Evolutionary conservation across 2,888 invertebrate genomes (phyloP).

Genomic region (Thecocarcelia acutangulata): DNA sequence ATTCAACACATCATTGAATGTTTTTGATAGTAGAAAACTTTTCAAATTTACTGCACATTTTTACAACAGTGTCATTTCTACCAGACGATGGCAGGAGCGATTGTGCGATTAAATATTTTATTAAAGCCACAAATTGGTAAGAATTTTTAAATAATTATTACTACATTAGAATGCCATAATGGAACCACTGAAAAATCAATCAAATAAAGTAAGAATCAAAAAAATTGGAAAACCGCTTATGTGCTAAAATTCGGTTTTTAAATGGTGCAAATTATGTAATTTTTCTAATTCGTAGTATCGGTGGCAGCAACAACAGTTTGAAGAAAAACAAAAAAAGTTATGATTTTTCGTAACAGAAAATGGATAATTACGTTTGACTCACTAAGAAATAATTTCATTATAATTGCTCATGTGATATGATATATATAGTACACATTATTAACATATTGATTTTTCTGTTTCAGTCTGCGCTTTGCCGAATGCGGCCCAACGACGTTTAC

Average conservation of each 20-base stretch:
- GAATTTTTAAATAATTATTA: constrained; percentile 73
- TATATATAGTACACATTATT: too few relatives aligned
- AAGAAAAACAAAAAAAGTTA: constrained; percentile 36
- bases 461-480: constrained; percentile 72
- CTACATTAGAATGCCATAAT: neutral
- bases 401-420: constrained; percentile 2
- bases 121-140: constrained; percentile 85
- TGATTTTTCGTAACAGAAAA: neutral
- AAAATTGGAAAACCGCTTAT: neutral
- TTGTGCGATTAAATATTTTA: constrained; percentile 86
- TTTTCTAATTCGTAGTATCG: constrained; percentile 53
- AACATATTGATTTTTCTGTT: constrained; percentile 1
- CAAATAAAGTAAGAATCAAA: constrained; percentile 6
- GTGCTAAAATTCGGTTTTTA: constrained; percentile 27
- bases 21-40: neutral
- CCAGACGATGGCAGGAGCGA: constrained; percentile 86
- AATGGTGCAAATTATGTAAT: constrained; percentile 64
- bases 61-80: constrained; percentile 53
- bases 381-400: constrained; percentile 11
- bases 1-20: neutral
- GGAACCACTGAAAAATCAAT: neutral
- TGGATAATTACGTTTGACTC: too few relatives aligned
- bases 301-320: constrained; percentile 69
- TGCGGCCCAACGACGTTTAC: constrained; percentile 72
- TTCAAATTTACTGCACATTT: constrained; percentile 4